Evolutionary conservation across 2,888 invertebrate genomes (phyloP), one percentile per base, ranked within the genome.

Genomic region (Netelia inedita): DNA sequence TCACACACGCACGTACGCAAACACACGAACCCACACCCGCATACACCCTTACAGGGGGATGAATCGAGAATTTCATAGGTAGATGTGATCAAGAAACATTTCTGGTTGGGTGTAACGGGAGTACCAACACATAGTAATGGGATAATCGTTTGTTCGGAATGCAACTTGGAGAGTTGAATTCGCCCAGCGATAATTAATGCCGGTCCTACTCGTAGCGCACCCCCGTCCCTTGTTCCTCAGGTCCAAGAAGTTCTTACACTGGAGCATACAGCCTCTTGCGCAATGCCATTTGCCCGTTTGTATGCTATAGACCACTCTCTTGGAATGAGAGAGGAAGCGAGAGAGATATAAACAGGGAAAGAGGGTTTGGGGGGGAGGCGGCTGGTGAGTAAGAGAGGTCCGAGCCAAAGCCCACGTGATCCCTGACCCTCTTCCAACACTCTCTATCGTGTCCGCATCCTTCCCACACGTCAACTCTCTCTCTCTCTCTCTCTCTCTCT

Each of bases 111-210:
- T 63, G n/a, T 23, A 2, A 9, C 23, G 23, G 28, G 23, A 46
- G 1, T 23, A 59, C 16, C 10, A 43, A 19, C 76, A 68, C 57
- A 57, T 66, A 66, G 57, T 16, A 68, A 46, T 28, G 41, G 46
- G 57, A 76, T 68, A 76, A 66, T 76, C 68, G 80, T 80, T 80
- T 72, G 75, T 84, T 84, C 76, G 80, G 80, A 80, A 80, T 80
- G 83, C 80, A 76, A 76, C 80, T 84, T 68, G 72, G 76, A 76
- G 68, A 80, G 80, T 80, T 55, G 76, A 76, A 84, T 80, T 84
- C 76, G 43, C 76, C 66, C 55, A 66, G 61, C 50, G 81, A 84
- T 84, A 84, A 74, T 81, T 84, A 81, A 84, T 81, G 81, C 63
- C 78, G 55, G 50, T 68, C 43, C 68, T 23, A 14, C 46, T n/a